These are phyloP conservation scores for Lasioglossum leucozonium DNA, from an alignment of 2,888 invertebrate species.

Conservation along the genomic window DNA sequence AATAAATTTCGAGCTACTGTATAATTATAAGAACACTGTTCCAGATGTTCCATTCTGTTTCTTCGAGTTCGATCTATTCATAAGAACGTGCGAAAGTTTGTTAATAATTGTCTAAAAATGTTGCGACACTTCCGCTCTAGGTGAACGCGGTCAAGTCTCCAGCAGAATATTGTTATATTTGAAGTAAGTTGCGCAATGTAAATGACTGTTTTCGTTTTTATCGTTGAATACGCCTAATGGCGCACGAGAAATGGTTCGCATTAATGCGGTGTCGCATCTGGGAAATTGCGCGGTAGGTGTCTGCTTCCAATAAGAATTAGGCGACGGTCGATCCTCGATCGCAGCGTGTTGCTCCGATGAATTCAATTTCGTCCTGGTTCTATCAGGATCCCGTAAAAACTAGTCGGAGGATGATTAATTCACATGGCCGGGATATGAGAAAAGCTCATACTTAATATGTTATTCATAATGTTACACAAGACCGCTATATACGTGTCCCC, in stretches of 20 bases:
- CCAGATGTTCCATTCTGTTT: background rate
- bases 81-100: too few relatives aligned
- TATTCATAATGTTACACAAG: constrained; percentile 33
- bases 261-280: constrained; percentile 27
- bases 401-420: constrained; percentile 23
- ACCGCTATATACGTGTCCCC: background rate
- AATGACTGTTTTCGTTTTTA: background rate
- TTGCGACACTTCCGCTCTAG: background rate
- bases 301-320: constrained; percentile 9
- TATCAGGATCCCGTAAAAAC: constrained; percentile 13
- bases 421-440: background rate
- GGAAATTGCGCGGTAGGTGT: constrained; percentile 24
- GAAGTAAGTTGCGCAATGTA: background rate
- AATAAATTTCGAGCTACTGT: background rate
- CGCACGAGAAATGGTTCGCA: constrained; percentile 3
- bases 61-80: too few relatives aligned
- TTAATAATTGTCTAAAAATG: background rate
- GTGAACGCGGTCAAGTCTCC: background rate
- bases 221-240: background rate
- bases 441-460: constrained; percentile 31
- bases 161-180: background rate
- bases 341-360: constrained; percentile 23
- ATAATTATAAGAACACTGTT: background rate
- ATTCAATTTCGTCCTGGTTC: constrained; percentile 41
- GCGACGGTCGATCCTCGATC: constrained; percentile 15